Evolutionary conservation across 92 coral and sea anemone species (phyloP).

Genomic region (Blastomussa wellsi): DNA sequence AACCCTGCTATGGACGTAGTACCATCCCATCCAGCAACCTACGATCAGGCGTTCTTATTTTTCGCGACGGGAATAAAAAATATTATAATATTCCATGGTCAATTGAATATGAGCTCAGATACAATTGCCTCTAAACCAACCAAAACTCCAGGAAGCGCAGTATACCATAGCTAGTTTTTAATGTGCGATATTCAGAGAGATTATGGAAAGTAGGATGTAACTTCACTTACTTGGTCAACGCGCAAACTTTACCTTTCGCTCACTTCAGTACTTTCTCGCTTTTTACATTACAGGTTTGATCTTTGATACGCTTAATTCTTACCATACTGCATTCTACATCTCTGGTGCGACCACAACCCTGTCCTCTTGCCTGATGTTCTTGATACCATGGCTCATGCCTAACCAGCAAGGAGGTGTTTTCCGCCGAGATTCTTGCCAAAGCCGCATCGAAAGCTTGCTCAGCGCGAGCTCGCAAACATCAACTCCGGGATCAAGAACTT

Average conservation of each 20-base stretch:
- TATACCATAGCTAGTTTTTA: too few relatives aligned
- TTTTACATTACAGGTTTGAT: conserved; percentile 63
- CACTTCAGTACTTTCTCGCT: too few relatives aligned
- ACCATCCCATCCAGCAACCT: too few relatives aligned
- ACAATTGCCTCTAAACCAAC: too few relatives aligned
- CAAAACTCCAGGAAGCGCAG: too few relatives aligned
- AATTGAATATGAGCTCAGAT: too few relatives aligned
- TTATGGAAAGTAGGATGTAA: too few relatives aligned
- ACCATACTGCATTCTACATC: conserved; percentile 89
- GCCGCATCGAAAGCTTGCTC: conserved; percentile 62
- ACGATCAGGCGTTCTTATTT: too few relatives aligned
- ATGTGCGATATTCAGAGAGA: too few relatives aligned
- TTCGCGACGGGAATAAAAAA: too few relatives aligned
- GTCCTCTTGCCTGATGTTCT: conserved; percentile 75
- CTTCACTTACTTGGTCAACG: not conserved
- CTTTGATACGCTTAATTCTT: conserved; percentile 80
- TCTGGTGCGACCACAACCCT: conserved; percentile 79
- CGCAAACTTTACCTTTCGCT: not conserved
- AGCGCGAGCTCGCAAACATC: not conserved
- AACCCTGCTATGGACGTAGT: too few relatives aligned
- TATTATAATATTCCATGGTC: too few relatives aligned
- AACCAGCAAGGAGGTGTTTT: conserved; percentile 49
- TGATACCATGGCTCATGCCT: conserved; percentile 82
- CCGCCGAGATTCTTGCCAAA: conserved; percentile 68
- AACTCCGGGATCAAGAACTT: not conserved